Evolutionary conservation across 2,113 vertebrate genomes (phyloP).

Genomic region (Castor canadensis): DNA sequence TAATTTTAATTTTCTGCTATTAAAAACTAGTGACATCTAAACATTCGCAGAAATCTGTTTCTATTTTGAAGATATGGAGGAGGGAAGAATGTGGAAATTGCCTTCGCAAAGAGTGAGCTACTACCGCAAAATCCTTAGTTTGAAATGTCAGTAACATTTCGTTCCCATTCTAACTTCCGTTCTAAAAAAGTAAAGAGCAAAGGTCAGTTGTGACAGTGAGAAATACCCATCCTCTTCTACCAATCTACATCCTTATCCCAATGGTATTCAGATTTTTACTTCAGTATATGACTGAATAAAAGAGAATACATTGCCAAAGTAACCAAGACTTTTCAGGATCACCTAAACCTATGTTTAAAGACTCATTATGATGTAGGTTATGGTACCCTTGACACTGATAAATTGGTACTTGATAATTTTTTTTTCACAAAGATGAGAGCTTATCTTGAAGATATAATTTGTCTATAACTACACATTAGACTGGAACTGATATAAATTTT

Average conservation of each 20-base stretch:
- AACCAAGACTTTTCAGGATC: neutral
- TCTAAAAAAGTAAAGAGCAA: neutral
- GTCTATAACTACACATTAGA: neutral
- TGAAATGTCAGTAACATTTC: neutral
- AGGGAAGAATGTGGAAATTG: neutral
- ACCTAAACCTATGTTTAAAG: neutral
- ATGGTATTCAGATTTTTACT: neutral
- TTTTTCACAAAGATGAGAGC: neutral
- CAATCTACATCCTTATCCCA: neutral
- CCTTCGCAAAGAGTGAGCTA: neutral
- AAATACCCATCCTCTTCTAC: neutral
- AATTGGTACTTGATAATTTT: neutral
- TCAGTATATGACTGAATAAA: neutral
- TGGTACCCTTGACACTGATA: neutral
- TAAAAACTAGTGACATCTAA: neutral
- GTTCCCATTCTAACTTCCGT: neutral
- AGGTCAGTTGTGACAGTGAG: neutral
- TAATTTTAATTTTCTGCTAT: neutral
- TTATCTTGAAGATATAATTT: neutral
- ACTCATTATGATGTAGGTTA: neutral
- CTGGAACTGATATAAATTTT: neutral
- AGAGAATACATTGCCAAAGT: neutral
- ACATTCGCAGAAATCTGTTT: neutral
- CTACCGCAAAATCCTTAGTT: neutral
- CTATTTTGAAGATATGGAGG: neutral